A percentile compares a stretch with the other conserved stretches of the same genome.
These are phyloP conservation scores for Epinotia brunnichana DNA, from an alignment of 2,888 invertebrate species.

Conservation along the genomic window DNA sequence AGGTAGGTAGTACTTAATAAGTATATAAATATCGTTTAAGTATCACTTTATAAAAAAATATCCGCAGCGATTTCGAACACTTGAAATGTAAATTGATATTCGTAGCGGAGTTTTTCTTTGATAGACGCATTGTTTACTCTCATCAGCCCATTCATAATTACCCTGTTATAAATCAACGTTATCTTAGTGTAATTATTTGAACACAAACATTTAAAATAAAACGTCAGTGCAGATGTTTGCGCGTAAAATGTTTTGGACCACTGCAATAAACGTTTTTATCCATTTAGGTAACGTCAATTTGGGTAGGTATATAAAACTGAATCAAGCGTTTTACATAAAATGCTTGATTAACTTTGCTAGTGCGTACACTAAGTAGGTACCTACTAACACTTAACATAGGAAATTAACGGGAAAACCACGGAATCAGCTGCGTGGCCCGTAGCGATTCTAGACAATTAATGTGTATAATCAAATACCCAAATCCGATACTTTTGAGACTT, in stretches of 20 bases:
- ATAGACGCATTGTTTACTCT: constrained; percentile 22
- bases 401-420: no score
- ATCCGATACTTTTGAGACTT: no score
- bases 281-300: background rate
- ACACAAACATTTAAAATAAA: constrained; percentile 21
- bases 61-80: background rate
- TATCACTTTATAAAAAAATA: background rate
- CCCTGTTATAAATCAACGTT: constrained; percentile 5
- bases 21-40: no score
- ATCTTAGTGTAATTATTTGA: constrained; percentile 38
- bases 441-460: no score
- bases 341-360: no score
- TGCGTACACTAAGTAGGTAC: no score
- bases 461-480: no score
- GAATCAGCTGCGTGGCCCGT: no score
- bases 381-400: no score
- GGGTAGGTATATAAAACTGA: background rate
- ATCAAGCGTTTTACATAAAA: background rate
- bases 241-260: no score
- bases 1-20: no score
- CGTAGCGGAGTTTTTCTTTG: constrained; percentile 20
- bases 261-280: constrained; percentile 22
- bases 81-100: constrained; percentile 13
- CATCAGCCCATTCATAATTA: constrained; percentile 33
- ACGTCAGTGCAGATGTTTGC: constrained; percentile 36